A percentile compares a stretch with the other conserved stretches of the same genome.
These are phyloP conservation scores for Promerops cafer DNA, from an alignment of 2,113 vertebrate genomes.

Conservation along the genomic window DNA sequence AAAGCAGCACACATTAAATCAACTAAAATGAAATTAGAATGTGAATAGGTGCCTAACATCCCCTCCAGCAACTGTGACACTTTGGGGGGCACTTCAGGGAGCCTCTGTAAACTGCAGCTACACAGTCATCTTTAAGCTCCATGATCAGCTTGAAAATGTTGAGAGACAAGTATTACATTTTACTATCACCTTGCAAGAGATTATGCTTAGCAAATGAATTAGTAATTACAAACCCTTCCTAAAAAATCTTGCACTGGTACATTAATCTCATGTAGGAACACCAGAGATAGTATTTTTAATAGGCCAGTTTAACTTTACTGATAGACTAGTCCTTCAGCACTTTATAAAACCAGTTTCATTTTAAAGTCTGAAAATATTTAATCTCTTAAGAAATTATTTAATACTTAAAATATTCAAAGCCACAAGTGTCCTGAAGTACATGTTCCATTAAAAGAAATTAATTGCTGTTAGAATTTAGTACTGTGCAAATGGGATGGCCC, in stretches of 20 bases:
- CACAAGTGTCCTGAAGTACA: neutral
- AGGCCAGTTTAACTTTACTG: neutral
- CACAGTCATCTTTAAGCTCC: neutral
- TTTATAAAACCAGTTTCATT: neutral
- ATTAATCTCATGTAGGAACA: neutral
- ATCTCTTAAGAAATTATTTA: neutral
- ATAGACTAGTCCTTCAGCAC: neutral
- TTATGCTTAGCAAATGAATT: conserved; percentile 1
- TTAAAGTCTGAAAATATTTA: neutral
- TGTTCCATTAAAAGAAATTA: neutral
- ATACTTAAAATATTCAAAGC: neutral
- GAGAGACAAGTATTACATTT: neutral
- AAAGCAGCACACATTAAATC: neutral
- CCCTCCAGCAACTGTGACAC: neutral
- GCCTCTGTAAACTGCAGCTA: neutral
- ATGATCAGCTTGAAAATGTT: neutral
- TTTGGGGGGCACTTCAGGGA: neutral
- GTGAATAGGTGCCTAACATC: neutral
- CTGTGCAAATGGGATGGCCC: neutral
- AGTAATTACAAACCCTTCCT: neutral
- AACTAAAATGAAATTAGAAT: neutral
- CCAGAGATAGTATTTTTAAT: neutral
- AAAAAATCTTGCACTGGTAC: neutral
- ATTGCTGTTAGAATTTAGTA: neutral
- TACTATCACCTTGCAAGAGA: neutral